These are phyloP conservation scores for Sceloporus tristichus DNA, from an alignment of 2,113 vertebrate species.

Conservation along the genomic window DNA sequence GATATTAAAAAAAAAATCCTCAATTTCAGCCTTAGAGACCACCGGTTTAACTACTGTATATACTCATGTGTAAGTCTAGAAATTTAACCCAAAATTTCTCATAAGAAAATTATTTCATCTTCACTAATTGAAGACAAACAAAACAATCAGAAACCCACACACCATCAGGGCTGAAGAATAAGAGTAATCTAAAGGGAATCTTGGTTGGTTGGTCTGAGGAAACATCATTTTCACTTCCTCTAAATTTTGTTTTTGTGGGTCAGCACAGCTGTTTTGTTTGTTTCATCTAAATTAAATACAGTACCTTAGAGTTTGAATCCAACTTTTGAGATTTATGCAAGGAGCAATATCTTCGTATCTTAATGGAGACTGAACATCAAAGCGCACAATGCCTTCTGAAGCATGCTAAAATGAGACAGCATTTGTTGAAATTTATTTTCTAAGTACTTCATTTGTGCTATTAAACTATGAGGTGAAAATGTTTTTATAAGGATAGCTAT, in stretches of 20 bases:
- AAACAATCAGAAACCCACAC: not conserved
- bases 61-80: too few species aligned
- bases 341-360: conserved; percentile 95
- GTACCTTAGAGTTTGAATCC: conserved; percentile 97
- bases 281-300: conserved; percentile 17
- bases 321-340: conserved; percentile 93
- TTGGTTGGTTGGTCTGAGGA: not conserved
- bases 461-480: not conserved
- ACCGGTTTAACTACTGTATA: not conserved
- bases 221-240: not conserved
- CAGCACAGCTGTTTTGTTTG: not conserved
- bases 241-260: not conserved
- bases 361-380: conserved; percentile 91
- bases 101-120: not conserved
- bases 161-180: not conserved
- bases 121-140: not conserved
- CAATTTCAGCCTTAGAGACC: not conserved
- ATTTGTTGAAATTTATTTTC: not conserved
- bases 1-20: not conserved
- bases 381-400: conserved; percentile 92
- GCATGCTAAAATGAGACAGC: conserved; percentile 84
- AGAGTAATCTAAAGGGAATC: not conserved
- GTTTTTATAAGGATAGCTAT: not conserved
- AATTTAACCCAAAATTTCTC: not conserved
- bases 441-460: not conserved